A percentile compares a stretch with the other conserved stretches of the same genome.
These are phyloP conservation scores for Diaphora mendica DNA, from an alignment of 2,888 invertebrate species.

Conservation along the genomic window DNA sequence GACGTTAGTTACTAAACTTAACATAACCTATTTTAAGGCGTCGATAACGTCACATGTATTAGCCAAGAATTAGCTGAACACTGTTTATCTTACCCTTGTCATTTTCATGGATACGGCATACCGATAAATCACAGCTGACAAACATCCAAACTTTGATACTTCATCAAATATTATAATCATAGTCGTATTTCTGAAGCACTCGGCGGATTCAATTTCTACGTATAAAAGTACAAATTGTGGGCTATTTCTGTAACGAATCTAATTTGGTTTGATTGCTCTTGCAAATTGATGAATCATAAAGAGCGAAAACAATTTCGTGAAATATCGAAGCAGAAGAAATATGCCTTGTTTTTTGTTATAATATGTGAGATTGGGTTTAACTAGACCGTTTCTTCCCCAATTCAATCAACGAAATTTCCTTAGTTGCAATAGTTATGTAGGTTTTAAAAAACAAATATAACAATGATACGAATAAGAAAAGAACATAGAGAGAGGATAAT, in stretches of 20 bases:
- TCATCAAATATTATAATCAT: slow-evolving; percentile 51
- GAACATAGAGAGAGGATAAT: too few relatives aligned
- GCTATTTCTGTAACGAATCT: slow-evolving; percentile 65
- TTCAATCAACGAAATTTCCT: slow-evolving; percentile 45
- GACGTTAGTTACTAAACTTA: slow-evolving; percentile 14
- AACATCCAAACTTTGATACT: slow-evolving; percentile 32
- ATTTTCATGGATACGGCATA: slow-evolving; percentile 10
- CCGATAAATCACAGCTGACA: slow-evolving; percentile 28
- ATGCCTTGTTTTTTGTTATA: slow-evolving; percentile 41
- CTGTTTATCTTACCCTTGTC: slow-evolving; percentile 10
- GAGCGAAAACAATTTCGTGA: slow-evolving; percentile 62
- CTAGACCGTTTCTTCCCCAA: slow-evolving; percentile 43
- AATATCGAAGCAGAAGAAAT: slow-evolving; percentile 60
- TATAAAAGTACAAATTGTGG: slow-evolving; percentile 68
- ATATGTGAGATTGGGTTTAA: slow-evolving; percentile 35
- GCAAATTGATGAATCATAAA: slow-evolving; percentile 67
- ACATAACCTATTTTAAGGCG: slow-evolving; percentile 18
- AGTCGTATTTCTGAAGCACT: slow-evolving; percentile 52
- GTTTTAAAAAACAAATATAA: slow-evolving; percentile 30
- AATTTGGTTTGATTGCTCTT: slow-evolving; percentile 65
- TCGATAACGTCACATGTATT: slow-evolving; percentile 3
- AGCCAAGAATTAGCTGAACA: slow-evolving; percentile 8
- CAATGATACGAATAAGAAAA: slow-evolving; percentile 14
- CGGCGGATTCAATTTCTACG: slow-evolving; percentile 60
- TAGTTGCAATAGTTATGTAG: slow-evolving; percentile 44